phyloP scores from a whole-genome alignment of 2,113 vertebrate species.

The Pipa parva region DNA sequence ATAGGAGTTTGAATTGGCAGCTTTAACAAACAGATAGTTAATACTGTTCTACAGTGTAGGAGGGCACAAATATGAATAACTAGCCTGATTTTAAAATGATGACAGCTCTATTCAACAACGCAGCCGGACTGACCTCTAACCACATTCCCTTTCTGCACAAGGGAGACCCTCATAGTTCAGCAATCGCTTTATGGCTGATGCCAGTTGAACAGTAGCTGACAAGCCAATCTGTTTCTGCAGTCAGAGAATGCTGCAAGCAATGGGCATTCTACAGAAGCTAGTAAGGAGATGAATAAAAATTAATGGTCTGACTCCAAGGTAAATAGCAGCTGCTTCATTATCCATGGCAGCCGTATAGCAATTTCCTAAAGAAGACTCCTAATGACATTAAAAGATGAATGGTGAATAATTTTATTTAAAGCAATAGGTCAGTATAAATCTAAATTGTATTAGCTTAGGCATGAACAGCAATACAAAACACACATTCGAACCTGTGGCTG shows the following conservation, averaged over 20 bases:
- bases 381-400: too few relatives aligned
- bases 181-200: conserved; percentile 15
- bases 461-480: too few relatives aligned
- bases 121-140: neutral
- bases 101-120: neutral
- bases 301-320: neutral
- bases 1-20: too few relatives aligned
- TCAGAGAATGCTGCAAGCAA: neutral
- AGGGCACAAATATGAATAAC: too few relatives aligned
- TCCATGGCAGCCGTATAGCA: neutral
- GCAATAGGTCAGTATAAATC: too few relatives aligned
- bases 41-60: too few relatives aligned
- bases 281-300: conserved; percentile 6
- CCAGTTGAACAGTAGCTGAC: conserved; percentile 6
- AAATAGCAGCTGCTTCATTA: conserved; percentile 15
- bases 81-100: too few relatives aligned
- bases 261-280: neutral
- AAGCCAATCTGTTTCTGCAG: neutral
- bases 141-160: neutral
- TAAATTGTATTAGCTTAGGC: too few relatives aligned
- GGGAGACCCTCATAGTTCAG: neutral
- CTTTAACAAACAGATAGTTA: too few relatives aligned
- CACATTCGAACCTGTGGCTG: too few relatives aligned
- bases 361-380: neutral
- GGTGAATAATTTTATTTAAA: too few relatives aligned